Base-by-base conservation (phyloP, 2,888 invertebrate genomes). In the Mythimna albipuncta region DNA sequence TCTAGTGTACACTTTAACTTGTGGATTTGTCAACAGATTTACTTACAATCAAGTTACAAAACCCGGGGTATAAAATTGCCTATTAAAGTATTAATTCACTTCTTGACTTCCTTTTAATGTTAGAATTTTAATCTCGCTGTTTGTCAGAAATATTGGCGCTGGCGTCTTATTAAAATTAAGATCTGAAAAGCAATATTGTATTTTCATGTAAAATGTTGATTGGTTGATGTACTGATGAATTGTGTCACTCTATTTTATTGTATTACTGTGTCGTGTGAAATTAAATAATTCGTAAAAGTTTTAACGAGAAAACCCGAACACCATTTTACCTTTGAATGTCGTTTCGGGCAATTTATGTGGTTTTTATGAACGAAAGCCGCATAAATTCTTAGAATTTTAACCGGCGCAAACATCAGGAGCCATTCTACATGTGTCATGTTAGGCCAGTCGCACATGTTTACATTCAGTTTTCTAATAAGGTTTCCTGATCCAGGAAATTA, bases 41-140 rank as follows among this genome's bases (percentile, higher is more conserved):
- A 77, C 1, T 26, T 26, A 26, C 16, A n/a, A 38, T 38, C 35
- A 16, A 35, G 3, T 44, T 57, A 41, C 38, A 44, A 10, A 68
- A 59, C 26, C 16, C n/a, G 19, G 38, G 21, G 21, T 32, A 41
- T 16, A 50, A 32, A 61, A 6, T 64, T 61, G 54, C 47, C 52
- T 72, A 44, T 6, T 19, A 64, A 61, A 79, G 73, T 67, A 66
- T 79, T 66, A 59, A 67, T 63, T 65, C 58, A 74, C 57, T 16
- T 47, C 63, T 52, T 54, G 47, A 67, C 63, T 77, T 79, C 65
- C 57, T 66, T 65, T 54, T 41, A 26, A 47, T 63, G 44, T 62
- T 44, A 62, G 21, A 77, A 41, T 55, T 21, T 77, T 16, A 41
- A 19, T 52, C 6, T 13, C 35, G 32, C 26, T 50, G 26, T 32